Percentiles rank a stretch among this genome's conserved stretches.
Evolutionary conservation across 1,140 invertebrate species (phyloP).

Genomic region (Grapholita molesta): DNA sequence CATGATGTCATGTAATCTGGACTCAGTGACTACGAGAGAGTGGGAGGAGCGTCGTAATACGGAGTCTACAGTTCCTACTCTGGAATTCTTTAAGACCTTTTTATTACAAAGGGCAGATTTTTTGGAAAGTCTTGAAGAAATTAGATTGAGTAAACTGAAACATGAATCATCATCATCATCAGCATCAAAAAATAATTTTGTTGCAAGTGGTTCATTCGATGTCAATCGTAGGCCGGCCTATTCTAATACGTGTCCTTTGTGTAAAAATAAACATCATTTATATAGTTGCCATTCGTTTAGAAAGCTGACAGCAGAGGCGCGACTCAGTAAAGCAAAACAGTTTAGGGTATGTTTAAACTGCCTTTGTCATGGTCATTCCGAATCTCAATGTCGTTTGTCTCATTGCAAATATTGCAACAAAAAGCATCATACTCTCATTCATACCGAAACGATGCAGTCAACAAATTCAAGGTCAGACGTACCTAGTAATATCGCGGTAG

Average conservation of each 20-base stretch:
- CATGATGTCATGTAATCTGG: not conserved
- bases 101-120: not conserved
- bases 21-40: not conserved
- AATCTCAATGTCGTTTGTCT: not conserved
- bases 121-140: not conserved
- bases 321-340: not conserved
- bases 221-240: not conserved
- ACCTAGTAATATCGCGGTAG: not conserved
- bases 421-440: not conserved
- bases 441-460: not conserved
- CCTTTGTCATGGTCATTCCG: not conserved
- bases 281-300: not conserved
- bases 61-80: not conserved
- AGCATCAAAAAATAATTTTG: not conserved
- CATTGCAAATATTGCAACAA: not conserved
- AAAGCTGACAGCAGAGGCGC: not conserved
- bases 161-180: not conserved
- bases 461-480: not conserved
- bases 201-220: not conserved
- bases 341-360: not conserved
- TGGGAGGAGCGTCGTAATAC: not conserved
- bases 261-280: not conserved
- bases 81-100: not conserved
- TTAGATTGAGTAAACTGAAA: not conserved
- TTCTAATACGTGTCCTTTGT: not conserved